Evolutionary conservation across 2,888 invertebrate species (phyloP).

Genomic region (Lasius fuliginosus): DNA sequence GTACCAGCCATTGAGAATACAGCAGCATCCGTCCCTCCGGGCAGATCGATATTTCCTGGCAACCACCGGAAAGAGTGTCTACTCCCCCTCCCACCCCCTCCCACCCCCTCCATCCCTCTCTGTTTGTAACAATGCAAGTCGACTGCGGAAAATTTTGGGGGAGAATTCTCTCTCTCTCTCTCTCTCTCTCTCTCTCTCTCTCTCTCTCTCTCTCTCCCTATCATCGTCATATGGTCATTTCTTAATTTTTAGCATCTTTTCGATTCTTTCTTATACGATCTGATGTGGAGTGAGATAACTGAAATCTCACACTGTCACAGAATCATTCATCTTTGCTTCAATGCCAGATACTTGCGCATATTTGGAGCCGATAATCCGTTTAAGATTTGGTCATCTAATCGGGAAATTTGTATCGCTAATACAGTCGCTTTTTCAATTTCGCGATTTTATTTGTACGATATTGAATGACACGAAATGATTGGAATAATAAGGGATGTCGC

Average conservation of each 20-base stretch:
- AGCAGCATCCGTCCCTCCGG: constrained; percentile 82
- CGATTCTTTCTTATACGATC: neutral
- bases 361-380: neutral
- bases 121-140: constrained; percentile 85
- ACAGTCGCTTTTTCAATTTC: neutral
- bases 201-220: constrained; percentile 46
- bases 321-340: neutral
- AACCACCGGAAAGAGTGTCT: constrained; percentile 84
- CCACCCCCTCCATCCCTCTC: constrained; percentile 75
- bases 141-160: constrained; percentile 75
- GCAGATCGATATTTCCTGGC: constrained; percentile 85
- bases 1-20: constrained; percentile 76
- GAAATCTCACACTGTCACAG: neutral
- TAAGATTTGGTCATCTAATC: neutral
- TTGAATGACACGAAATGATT: neutral
- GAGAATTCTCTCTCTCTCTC: constrained; percentile 61
- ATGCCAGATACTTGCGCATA: neutral
- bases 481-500: neutral
- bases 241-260: neutral
- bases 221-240: neutral
- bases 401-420: neutral
- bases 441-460: neutral
- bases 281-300: neutral
- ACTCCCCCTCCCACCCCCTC: constrained; percentile 45
- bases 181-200: constrained; percentile 48